phyloP scores from a whole-genome alignment of 2,888 invertebrate genomes.

The Nemurella pictetii region DNA sequence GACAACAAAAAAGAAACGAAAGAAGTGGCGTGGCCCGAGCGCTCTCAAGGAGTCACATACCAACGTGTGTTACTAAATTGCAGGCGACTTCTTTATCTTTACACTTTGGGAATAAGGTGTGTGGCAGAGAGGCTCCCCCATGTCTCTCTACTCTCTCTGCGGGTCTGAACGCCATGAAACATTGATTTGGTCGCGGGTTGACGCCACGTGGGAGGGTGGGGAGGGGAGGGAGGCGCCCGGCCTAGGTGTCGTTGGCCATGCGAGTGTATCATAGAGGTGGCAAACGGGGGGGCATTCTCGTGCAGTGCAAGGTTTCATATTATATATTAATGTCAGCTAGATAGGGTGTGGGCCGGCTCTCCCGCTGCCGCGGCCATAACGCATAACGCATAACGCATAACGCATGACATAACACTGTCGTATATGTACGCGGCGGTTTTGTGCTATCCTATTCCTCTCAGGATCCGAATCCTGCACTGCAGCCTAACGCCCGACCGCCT shows the following conservation, averaged over 20 bases:
- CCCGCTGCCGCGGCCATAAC: background rate
- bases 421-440: background rate
- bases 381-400: background rate
- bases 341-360: conserved; percentile 1
- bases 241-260: background rate
- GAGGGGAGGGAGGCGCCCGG: background rate
- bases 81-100: background rate
- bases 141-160: background rate
- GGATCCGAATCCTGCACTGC: background rate
- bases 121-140: background rate
- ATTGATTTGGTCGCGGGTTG: conserved; percentile 14
- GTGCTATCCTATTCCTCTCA: background rate
- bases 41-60: background rate
- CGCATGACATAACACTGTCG: too few relatives aligned
- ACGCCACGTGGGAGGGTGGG: background rate
- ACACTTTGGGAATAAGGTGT: background rate
- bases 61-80: background rate
- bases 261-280: background rate
- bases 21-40: background rate
- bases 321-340: conserved; percentile 11
- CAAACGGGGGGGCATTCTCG: conserved; percentile 2
- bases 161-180: conserved; percentile 6
- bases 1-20: background rate
- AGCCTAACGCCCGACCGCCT: too few relatives aligned
- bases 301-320: conserved; percentile 17